phyloP scores from a whole-genome alignment of 2,888 invertebrate species.

The Pomacea canaliculata region DNA sequence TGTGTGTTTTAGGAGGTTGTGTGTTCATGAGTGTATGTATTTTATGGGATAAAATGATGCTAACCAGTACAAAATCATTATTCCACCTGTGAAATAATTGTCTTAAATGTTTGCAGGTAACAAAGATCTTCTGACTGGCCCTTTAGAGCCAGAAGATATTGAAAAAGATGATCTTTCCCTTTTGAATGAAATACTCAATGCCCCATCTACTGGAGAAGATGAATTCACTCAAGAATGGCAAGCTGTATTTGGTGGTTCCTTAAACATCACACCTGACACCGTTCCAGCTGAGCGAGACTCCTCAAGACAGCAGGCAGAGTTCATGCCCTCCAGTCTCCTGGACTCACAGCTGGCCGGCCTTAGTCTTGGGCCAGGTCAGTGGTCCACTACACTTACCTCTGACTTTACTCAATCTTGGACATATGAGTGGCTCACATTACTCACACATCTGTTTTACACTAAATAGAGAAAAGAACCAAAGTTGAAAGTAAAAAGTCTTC shows the following conservation, averaged over 20 bases:
- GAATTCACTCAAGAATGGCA: slow-evolving; percentile 68
- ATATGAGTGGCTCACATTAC: too few species aligned
- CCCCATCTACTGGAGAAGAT: slow-evolving; percentile 63
- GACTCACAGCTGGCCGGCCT: slow-evolving; percentile 54
- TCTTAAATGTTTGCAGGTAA: slow-evolving; percentile 24
- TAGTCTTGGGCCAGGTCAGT: slow-evolving; percentile 27
- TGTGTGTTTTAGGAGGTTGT: too few species aligned
- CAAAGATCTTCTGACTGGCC: slow-evolving; percentile 67
- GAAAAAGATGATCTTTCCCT: slow-evolving; percentile 71
- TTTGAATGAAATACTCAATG: slow-evolving; percentile 70
- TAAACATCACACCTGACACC: slow-evolving; percentile 36
- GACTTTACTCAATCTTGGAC: too few species aligned
- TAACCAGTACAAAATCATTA: too few species aligned
- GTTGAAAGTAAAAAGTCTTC: too few species aligned
- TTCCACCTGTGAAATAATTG: too few species aligned
- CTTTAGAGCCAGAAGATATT: slow-evolving; percentile 59
- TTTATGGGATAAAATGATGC: too few species aligned
- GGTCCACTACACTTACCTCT: too few species aligned
- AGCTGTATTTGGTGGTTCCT: slow-evolving; percentile 63
- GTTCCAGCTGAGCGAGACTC: slow-evolving; percentile 54
- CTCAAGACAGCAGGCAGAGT: slow-evolving; percentile 52
- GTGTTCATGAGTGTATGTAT: too few species aligned
- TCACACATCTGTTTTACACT: too few species aligned
- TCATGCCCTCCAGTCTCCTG: slow-evolving; percentile 70
- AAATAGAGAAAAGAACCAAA: too few species aligned